A percentile compares a stretch with the other conserved stretches of the same genome.
These are phyloP conservation scores for Hyperoplus lanceolatus DNA, from an alignment of 2,797 vertebrate genomes.

Conservation along the genomic window DNA sequence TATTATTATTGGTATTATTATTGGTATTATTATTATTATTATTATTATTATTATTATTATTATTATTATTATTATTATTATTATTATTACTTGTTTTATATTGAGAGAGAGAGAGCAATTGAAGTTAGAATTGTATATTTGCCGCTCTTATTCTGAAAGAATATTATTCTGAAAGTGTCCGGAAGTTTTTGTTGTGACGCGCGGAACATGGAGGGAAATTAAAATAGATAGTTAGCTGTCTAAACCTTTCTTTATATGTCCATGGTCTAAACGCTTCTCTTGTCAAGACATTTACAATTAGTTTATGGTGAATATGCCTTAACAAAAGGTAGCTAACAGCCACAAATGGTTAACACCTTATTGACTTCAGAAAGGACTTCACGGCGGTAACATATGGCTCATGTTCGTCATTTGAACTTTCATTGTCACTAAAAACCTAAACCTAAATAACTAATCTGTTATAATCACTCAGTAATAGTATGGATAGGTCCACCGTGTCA, in stretches of 20 bases:
- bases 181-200: conserved; percentile 12
- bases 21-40: no score
- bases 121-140: neutral
- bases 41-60: no score
- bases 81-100: no score
- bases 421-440: no score
- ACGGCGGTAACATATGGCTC: no score
- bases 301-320: neutral
- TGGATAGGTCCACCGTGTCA: neutral
- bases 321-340: neutral
- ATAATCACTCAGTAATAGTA: neutral
- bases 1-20: no score
- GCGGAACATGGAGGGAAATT: neutral
- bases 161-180: neutral
- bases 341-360: neutral
- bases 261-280: neutral
- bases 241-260: no score
- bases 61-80: no score
- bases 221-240: neutral
- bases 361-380: neutral
- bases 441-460: no score
- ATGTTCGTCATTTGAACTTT: no score
- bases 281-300: no score
- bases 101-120: no score
- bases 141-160: conserved; percentile 38